A percentile compares a stretch with the other conserved stretches of the same genome.
Evolutionary conservation across 2,113 vertebrate genomes (phyloP).

Genomic region (Australoheros scitulus): DNA sequence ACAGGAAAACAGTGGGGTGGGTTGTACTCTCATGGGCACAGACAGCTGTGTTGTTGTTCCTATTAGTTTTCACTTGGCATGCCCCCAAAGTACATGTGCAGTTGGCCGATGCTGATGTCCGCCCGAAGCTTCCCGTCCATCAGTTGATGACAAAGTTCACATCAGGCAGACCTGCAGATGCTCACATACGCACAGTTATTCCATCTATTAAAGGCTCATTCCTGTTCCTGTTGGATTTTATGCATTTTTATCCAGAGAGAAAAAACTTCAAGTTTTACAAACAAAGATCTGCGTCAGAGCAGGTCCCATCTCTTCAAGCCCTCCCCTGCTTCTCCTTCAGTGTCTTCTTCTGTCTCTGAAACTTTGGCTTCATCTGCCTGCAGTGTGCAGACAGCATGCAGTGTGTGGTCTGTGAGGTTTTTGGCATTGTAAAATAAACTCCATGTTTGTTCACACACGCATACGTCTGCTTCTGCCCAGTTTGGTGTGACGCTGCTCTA

Average conservation of each 20-base stretch:
- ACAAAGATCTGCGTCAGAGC: too few species aligned
- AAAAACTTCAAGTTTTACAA: background rate
- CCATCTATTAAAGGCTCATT: background rate
- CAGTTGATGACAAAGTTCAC: background rate
- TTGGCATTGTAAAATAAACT: background rate
- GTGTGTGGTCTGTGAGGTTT: background rate
- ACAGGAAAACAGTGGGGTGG: background rate
- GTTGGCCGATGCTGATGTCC: too few species aligned
- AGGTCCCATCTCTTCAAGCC: too few species aligned
- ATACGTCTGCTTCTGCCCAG: slow-evolving; percentile 66
- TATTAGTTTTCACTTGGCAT: background rate
- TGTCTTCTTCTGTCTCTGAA: too few species aligned
- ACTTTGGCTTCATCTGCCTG: too few species aligned
- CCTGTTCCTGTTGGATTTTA: background rate
- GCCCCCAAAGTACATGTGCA: fast-evolving
- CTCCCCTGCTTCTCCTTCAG: background rate
- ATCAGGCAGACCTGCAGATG: background rate
- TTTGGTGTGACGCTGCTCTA: slow-evolving; percentile 93
- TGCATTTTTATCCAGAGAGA: background rate
- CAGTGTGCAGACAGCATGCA: too few species aligned
- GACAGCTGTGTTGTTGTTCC: too few species aligned
- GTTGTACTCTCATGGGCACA: too few species aligned
- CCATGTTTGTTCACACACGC: fast-evolving
- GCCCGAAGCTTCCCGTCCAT: too few species aligned
- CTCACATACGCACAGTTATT: background rate